phyloP scores from a whole-genome alignment of 2,113 vertebrate genomes.

The Eublepharis macularius region DNA sequence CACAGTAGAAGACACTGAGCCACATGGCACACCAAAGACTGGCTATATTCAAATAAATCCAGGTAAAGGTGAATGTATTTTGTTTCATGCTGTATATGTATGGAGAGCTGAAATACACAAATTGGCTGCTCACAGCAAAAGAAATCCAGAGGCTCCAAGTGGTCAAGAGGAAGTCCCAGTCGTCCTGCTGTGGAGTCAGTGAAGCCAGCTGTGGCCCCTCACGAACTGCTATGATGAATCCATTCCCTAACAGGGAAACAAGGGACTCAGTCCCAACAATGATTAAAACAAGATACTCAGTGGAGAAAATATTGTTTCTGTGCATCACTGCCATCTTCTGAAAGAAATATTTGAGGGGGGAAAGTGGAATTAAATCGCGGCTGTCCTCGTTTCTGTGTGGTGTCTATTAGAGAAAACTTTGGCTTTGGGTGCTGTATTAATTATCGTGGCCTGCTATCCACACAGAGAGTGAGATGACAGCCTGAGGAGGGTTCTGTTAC shows the following conservation, averaged over 20 bases:
- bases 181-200: fast-evolving
- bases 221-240: constrained; percentile 18
- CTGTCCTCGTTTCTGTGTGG: background rate
- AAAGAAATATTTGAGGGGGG: no score
- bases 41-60: constrained; percentile 3
- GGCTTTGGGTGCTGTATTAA: background rate
- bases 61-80: fast-evolving
- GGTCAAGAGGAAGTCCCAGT: constrained; percentile 10
- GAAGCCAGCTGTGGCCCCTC: background rate
- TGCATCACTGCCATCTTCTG: background rate
- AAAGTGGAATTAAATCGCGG: background rate
- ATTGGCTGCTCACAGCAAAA: background rate
- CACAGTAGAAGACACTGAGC: constrained; percentile 43
- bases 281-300: background rate
- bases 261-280: background rate
- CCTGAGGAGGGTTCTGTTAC: background rate
- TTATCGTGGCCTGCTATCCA: background rate
- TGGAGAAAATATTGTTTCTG: background rate
- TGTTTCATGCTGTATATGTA: fast-evolving
- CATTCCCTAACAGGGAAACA: constrained; percentile 34
- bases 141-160: constrained; percentile 3
- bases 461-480: background rate
- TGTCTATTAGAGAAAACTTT: background rate
- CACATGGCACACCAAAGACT: constrained; percentile 31
- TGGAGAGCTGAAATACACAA: background rate